These are phyloP conservation scores for Gymnothorax javanicus DNA, from an alignment of 2,797 vertebrate genomes.

Conservation along the genomic window DNA sequence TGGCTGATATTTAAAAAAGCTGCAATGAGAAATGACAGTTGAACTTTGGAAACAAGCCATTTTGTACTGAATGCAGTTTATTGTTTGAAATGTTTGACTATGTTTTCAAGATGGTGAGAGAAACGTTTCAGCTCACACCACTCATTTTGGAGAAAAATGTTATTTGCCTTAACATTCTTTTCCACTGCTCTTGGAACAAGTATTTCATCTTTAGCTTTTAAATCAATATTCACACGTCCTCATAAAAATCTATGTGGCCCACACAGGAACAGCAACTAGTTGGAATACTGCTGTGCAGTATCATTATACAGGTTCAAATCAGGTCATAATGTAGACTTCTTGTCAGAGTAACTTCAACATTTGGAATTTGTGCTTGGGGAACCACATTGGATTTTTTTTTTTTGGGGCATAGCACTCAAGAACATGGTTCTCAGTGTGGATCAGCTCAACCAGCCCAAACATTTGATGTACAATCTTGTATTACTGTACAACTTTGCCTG, in stretches of 20 bases:
- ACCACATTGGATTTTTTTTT: background rate
- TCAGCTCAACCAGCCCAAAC: background rate
- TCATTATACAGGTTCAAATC: background rate
- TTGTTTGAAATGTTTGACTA: conserved; percentile 1
- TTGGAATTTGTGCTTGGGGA: background rate
- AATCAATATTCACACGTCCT: background rate
- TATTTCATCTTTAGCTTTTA: background rate
- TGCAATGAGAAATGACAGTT: background rate
- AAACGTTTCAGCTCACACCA: background rate
- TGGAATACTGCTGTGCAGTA: background rate
- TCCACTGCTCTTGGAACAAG: background rate
- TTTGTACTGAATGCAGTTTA: background rate
- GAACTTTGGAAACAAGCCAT: background rate
- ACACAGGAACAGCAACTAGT: background rate
- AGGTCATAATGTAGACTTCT: background rate
- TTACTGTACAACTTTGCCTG: background rate
- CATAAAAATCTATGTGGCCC: background rate
- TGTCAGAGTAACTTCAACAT: background rate
- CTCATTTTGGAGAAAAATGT: background rate
- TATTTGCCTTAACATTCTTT: background rate
- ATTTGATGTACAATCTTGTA: background rate
- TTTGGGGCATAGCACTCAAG: background rate
- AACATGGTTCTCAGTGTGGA: background rate
- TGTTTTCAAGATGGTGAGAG: background rate
- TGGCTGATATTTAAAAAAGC: background rate